Percentiles rank a stretch among this genome's conserved stretches.
phyloP scores from a whole-genome alignment of 2,888 invertebrate genomes.

The Cephonodes hylas region DNA sequence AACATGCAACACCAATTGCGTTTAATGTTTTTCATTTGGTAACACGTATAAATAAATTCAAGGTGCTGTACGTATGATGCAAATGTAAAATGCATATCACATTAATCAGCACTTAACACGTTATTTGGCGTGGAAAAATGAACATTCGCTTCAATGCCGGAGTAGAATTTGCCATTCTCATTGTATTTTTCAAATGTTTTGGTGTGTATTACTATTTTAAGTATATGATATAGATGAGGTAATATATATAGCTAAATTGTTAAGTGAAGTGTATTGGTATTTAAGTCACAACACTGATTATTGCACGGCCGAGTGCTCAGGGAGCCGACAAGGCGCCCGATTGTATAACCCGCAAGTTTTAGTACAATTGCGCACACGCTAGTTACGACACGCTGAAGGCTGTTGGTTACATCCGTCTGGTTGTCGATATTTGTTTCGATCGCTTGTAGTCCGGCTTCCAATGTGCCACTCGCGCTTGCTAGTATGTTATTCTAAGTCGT shows the following conservation, averaged over 20 bases:
- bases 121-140: background rate
- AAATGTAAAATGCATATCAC: background rate
- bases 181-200: background rate
- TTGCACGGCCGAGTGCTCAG: conserved; percentile 13
- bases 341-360: conserved; percentile 32
- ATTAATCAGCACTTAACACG: background rate
- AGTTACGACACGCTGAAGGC: conserved; percentile 39
- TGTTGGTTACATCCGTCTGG: conserved; percentile 25
- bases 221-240: no score
- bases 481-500: background rate
- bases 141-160: background rate
- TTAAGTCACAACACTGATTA: background rate
- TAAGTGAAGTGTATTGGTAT: conserved; percentile 18
- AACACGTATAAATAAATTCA: background rate
- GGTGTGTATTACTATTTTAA: no score
- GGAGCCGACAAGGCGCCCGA: conserved; percentile 9
- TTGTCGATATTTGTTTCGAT: conserved; percentile 54
- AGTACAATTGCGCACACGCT: conserved; percentile 29
- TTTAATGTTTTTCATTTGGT: background rate
- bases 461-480: background rate
- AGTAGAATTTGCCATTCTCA: background rate
- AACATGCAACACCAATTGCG: background rate
- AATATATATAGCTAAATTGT: background rate
- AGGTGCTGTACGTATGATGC: background rate
- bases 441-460: conserved; percentile 42